phyloP scores from a whole-genome alignment of 2,797 vertebrate genomes.

The Eulemur rubriventer region DNA sequence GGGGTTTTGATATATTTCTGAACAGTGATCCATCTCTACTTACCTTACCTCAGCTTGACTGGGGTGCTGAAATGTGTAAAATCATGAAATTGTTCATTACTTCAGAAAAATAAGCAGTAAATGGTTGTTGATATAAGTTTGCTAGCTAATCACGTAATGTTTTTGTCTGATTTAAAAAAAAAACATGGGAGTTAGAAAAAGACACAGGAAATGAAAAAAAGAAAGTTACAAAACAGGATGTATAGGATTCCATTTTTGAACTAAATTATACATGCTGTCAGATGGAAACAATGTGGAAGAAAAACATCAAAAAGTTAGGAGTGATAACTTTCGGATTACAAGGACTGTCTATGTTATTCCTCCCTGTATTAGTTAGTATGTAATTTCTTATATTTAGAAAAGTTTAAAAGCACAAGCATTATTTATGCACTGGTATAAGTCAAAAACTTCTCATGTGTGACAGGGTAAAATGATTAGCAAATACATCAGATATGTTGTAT shows the following conservation, averaged over 20 bases:
- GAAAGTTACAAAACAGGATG: neutral
- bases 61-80: neutral
- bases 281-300: neutral
- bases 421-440: neutral
- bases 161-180: slow-evolving; percentile 49
- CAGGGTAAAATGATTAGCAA: neutral
- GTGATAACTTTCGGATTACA: neutral
- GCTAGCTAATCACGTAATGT: neutral
- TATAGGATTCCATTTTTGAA: slow-evolving; percentile 9
- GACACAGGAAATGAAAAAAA: neutral
- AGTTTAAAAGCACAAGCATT: neutral
- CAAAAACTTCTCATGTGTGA: neutral
- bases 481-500: neutral
- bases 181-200: neutral
- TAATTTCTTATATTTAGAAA: slow-evolving; percentile 22
- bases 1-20: neutral
- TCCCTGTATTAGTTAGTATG: neutral
- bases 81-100: neutral
- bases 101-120: slow-evolving; percentile 34
- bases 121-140: neutral
- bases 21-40: neutral
- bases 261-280: neutral
- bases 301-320: neutral
- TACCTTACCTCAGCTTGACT: neutral
- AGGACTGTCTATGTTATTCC: neutral